Percentiles rank a stretch among this genome's conserved stretches.
These are phyloP conservation scores for Spizaetus ornatus DNA, from an alignment of 2,113 vertebrate genomes.

Conservation along the genomic window DNA sequence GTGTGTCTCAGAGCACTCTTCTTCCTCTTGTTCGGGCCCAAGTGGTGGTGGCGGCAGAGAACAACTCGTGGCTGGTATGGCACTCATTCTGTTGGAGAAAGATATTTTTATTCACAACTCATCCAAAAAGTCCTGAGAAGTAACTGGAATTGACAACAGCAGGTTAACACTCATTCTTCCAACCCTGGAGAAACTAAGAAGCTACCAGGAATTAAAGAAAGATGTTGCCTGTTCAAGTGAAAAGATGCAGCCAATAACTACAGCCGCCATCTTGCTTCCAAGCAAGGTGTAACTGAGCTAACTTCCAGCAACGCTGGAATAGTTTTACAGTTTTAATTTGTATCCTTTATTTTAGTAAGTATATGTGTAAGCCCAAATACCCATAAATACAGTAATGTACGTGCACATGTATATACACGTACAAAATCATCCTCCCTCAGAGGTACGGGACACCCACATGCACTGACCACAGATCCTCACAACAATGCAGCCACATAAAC, in stretches of 20 bases:
- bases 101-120: background rate
- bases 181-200: background rate
- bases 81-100: slow-evolving; percentile 35
- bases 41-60: background rate
- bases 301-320: background rate
- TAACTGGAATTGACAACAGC: background rate
- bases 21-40: background rate
- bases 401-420: accelerated
- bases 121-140: background rate
- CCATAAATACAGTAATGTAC: background rate
- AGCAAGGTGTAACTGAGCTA: background rate
- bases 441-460: accelerated
- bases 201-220: background rate
- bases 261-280: background rate
- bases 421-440: background rate
- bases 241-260: background rate
- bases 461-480: background rate
- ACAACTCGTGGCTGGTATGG: background rate
- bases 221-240: background rate
- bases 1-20: slow-evolving; percentile 70
- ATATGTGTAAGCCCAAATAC: background rate
- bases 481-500: background rate
- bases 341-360: background rate
- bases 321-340: background rate
- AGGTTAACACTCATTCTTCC: background rate